Base-by-base conservation (phyloP, 2,888 invertebrate genomes). In the Campoletis raptor region DNA sequence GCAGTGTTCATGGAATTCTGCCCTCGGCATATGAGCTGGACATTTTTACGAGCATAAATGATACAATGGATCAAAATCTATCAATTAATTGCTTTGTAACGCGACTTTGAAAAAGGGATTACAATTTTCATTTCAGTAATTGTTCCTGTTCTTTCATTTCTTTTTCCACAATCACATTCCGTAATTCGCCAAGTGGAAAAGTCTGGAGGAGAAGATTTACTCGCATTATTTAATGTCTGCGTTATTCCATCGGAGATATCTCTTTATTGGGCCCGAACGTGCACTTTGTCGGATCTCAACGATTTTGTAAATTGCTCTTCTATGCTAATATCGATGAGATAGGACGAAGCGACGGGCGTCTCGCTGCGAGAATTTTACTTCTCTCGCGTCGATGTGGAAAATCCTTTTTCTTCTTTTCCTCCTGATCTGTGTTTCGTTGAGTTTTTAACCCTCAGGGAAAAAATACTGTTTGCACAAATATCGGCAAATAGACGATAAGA, bases 281-380 rank as follows among this genome's bases (percentile, higher is more conserved):
- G 90, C 91, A 91, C 90, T 93, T 92, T 89, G 88, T 89, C 87
- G 89, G 87, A 88, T 89, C 90, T 90, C 92, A 93, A 92, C 93
- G 93, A 93, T 93, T 93, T 93, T 92, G 93, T 92, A 92, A 93
- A 93, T 91, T 93, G 93, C 91, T 91, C 90, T 93, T 92, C 92
- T 93, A 93, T 93, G 93, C 93, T 93, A 93, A 93, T 93, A 93
- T 92, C 93, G 92, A 93, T 93, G 92, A 92, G 91, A 91, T 91
- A 87, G 90, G 89, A 89, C 87, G 90, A 90, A 86, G 87, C 87
- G 86, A 86, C 85, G 84, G 92, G 87, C 82, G 90, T 81, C 88
- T 88, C 89, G 79, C 70, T 36, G 87, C 80, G 81, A 92, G 92
- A 92, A 92, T 89, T 92, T 91, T 69, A n/a, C 64, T 73, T 64